phyloP scores from a whole-genome alignment of 2,797 vertebrate genomes.

The Lophius americanus region DNA sequence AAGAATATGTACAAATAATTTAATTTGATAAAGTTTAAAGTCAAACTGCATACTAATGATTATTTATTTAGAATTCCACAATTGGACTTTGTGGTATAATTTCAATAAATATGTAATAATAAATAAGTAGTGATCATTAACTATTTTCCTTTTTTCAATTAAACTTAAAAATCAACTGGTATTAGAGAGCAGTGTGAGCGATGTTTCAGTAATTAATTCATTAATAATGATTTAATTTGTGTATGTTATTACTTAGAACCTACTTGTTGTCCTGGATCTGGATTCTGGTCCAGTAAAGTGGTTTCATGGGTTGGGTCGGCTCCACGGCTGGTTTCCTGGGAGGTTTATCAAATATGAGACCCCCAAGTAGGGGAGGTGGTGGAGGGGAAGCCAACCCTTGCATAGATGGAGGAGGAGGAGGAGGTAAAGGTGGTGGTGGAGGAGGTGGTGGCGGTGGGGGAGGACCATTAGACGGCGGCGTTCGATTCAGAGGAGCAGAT shows the following conservation, averaged over 20 bases:
- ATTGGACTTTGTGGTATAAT: too few relatives aligned
- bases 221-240: background rate
- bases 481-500: constrained; percentile 10
- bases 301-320: constrained; percentile 91
- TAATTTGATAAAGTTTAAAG: too few relatives aligned
- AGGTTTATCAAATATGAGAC: constrained; percentile 61
- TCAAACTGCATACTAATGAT: too few relatives aligned
- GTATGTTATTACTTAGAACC: constrained; percentile 11
- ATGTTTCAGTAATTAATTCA: too few relatives aligned
- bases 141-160: too few relatives aligned
- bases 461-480: constrained; percentile 14
- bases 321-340: constrained; percentile 89
- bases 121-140: too few relatives aligned
- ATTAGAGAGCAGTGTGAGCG: background rate
- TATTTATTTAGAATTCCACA: too few relatives aligned
- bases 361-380: constrained; percentile 48
- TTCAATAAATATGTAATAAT: too few relatives aligned
- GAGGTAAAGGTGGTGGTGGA: constrained; percentile 50
- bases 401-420: constrained; percentile 51
- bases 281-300: constrained; percentile 96
- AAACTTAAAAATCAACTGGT: too few relatives aligned
- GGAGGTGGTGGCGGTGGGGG: constrained; percentile 47
- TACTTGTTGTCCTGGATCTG: constrained; percentile 91
- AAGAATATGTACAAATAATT: too few relatives aligned
- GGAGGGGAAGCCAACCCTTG: constrained; percentile 56